Base-by-base conservation (phyloP, 1,140 invertebrate species). In the Dendroctonus ponderosae region DNA sequence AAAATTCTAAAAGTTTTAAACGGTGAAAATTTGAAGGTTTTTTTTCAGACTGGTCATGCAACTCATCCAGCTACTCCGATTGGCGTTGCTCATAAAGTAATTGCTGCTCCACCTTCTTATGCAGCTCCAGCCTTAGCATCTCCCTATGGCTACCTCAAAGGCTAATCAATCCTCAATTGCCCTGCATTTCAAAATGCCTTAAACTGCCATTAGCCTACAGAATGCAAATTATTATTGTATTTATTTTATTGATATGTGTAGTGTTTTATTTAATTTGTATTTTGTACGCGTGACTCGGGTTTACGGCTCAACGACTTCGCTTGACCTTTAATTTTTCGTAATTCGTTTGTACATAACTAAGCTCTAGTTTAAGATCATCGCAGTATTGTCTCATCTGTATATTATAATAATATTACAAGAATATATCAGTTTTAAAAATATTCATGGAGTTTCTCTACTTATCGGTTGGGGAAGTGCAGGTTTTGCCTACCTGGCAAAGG, bases 1-100 rank as follows among this genome's bases (percentile, higher is more conserved):
- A 56, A 26, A 26, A 26, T 26, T 26, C 26, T 2, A 26, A 26
- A 26, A 26, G 1, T 26, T 26, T 26, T 26, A 2, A 26, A 3
- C 26, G 26, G 26, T 26, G 3, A 26, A 26, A 26, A 26, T 26
- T 26, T 26, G 26, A 26, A 26, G 1, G 26, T 46, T 46, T 12
- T 46, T 44, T 46, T 40, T 51, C 38, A 61, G 59, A 50, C 8
- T 38, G 59, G 59, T n/a, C 59, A 61, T 61, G 59, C 59, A 40
- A 9, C 46, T 40, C 59, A 61, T 49, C 59, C 59, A 50, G 48
- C 12, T 8, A 26, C 59, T 41, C 26, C 26, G 1, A 26, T 26
- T 26, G 26, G 26, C 3, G 44, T 61, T 0, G 44, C 59, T 38
- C 59, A 8, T 40, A 61, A 61, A 61, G 48, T 61, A 3, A 61